A percentile compares a stretch with the other conserved stretches of the same genome.
phyloP scores from a whole-genome alignment of 2,888 invertebrate genomes.

The Rhingia rostrata region DNA sequence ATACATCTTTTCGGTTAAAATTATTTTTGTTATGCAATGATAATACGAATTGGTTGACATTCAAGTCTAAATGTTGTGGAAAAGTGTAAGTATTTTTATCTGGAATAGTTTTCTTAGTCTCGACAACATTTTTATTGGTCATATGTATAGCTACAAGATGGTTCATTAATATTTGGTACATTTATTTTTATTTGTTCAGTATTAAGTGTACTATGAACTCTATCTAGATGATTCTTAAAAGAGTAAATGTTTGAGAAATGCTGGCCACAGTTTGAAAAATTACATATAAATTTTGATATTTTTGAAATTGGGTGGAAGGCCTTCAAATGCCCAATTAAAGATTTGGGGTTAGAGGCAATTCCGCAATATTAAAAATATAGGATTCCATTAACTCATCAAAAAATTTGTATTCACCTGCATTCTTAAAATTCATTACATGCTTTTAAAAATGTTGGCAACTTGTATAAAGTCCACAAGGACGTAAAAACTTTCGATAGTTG shows the following conservation, averaged over 20 bases:
- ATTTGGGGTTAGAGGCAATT: constrained; percentile 29
- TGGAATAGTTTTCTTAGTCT: too few relatives aligned
- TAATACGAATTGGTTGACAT: too few relatives aligned
- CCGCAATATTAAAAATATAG: constrained; percentile 19
- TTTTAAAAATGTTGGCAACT: constrained; percentile 33
- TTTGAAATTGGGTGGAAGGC: constrained; percentile 26
- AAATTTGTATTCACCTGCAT: constrained; percentile 8
- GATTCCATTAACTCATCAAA: too few relatives aligned
- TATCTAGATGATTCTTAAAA: constrained; percentile 35
- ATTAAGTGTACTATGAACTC: constrained; percentile 18
- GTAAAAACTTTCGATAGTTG: constrained; percentile 49
- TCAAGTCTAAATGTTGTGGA: too few relatives aligned
- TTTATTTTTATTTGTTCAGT: too few relatives aligned
- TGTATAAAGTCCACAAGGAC: constrained; percentile 46
- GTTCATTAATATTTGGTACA: too few relatives aligned
- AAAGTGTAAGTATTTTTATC: too few relatives aligned
- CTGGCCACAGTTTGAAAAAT: constrained; percentile 26
- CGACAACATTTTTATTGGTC: too few relatives aligned
- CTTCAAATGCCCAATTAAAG: constrained; percentile 33
- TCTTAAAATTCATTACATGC: constrained; percentile 47
- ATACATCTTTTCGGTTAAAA: too few relatives aligned
- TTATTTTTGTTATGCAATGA: too few relatives aligned
- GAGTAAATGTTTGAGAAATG: constrained; percentile 18
- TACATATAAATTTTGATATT: constrained; percentile 19
- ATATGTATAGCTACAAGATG: too few relatives aligned